Conservation (phyloP, 1,140 invertebrate species). For the Pseudachorutes palmiensis region DNA sequence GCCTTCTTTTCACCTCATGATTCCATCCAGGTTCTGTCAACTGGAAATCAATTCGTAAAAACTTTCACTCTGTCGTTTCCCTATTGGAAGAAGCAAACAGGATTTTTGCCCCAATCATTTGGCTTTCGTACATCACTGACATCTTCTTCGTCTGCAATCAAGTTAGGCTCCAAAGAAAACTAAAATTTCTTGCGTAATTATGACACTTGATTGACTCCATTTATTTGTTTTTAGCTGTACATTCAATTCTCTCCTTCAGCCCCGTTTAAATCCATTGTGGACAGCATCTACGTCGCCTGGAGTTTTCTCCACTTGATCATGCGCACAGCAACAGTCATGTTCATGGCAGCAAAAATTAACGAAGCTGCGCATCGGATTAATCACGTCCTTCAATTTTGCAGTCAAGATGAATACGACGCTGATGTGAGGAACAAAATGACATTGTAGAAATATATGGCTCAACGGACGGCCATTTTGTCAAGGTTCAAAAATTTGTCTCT, state of each 20-base stretch:
- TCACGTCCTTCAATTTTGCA: constrained; percentile 26
- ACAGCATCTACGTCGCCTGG: constrained; percentile 31
- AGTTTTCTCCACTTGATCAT: constrained; percentile 29
- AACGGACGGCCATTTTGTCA: too few relatives aligned
- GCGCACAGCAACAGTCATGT: constrained; percentile 25
- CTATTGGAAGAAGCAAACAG: constrained; percentile 28
- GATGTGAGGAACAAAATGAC: constrained; percentile 19
- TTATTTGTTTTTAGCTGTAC: constrained; percentile 18
- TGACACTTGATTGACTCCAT: not conserved
- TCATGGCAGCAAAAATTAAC: constrained; percentile 29
- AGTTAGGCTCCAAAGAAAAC: constrained; percentile 12
- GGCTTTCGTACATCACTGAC: constrained; percentile 32
- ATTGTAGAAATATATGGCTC: too few relatives aligned
- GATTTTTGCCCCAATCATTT: constrained; percentile 32
- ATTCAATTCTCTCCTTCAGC: not conserved
- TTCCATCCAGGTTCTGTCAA: constrained; percentile 17
- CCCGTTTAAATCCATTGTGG: not conserved
- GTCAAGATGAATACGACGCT: constrained; percentile 27
- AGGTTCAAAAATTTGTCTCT: not conserved
- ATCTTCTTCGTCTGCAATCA: constrained; percentile 36
- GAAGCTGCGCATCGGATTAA: constrained; percentile 23
- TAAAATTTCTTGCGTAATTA: not conserved
- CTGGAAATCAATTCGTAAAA: constrained; percentile 23
- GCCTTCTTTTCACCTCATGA: not conserved
- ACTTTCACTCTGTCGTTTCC: constrained; percentile 21